These are phyloP conservation scores for Paratilapia polleni DNA, from an alignment of 2,113 vertebrate genomes.

Conservation along the genomic window DNA sequence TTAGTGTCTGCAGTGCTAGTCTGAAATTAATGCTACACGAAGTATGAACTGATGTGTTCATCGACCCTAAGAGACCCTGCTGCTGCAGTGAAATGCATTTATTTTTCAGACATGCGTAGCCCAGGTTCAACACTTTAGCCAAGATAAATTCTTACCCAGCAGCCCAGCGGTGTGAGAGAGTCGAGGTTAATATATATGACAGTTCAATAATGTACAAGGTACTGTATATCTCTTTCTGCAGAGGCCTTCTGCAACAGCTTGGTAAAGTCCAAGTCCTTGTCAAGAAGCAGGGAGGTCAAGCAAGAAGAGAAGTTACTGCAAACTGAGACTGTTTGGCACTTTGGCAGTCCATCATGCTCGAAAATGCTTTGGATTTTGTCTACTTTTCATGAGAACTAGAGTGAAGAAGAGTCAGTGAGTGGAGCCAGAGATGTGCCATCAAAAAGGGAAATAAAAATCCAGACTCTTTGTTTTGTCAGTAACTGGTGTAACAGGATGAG, in stretches of 20 bases:
- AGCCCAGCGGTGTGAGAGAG: constrained; percentile 17
- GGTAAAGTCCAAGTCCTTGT: constrained; percentile 21
- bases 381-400: constrained; percentile 14
- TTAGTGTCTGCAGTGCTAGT: constrained; percentile 1
- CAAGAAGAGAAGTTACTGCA: constrained; percentile 3
- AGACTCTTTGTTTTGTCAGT: constrained; percentile 16
- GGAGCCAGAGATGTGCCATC: background rate
- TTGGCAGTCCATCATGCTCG: constrained; percentile 18
- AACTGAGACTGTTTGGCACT: background rate
- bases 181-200: constrained; percentile 48
- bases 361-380: constrained; percentile 22
- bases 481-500: background rate
- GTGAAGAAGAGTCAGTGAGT: background rate
- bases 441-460: background rate
- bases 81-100: constrained; percentile 31
- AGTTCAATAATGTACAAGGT: constrained; percentile 17
- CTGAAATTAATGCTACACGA: constrained; percentile 38
- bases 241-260: constrained; percentile 1
- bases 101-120: constrained; percentile 34
- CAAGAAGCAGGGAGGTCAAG: constrained; percentile 19
- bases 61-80: constrained; percentile 19
- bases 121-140: constrained; percentile 34
- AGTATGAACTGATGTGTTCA: constrained; percentile 27
- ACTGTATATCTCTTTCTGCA: constrained; percentile 25
- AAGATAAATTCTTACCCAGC: constrained; percentile 47